These are phyloP conservation scores for Microctonus brassicae DNA, from an alignment of 2,888 invertebrate species.

Conservation along the genomic window DNA sequence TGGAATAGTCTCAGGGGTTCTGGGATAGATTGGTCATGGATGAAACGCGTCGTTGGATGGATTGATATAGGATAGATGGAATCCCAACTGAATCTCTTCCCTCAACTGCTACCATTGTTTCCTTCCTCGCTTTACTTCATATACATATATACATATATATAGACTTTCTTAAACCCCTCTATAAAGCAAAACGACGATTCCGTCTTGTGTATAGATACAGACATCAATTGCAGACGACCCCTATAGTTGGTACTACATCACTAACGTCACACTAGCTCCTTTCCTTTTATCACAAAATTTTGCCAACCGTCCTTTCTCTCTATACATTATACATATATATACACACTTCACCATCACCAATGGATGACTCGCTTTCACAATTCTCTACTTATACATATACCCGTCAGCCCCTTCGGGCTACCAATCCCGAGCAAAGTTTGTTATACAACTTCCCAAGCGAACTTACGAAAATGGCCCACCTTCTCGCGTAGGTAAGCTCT, in stretches of 20 bases:
- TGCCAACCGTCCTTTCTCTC: constrained; percentile 29
- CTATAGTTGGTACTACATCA: neutral
- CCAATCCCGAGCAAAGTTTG: constrained; percentile 69
- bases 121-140: constrained; percentile 26
- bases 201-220: neutral
- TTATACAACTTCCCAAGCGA: constrained; percentile 63
- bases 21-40: neutral
- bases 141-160: neutral
- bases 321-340: neutral
- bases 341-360: no score
- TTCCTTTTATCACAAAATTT: constrained; percentile 37
- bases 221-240: neutral
- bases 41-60: neutral
- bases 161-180: neutral
- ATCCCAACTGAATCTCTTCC: constrained; percentile 66
- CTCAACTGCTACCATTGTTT: constrained; percentile 41
- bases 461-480: constrained; percentile 30
- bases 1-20: neutral
- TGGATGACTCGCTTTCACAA: constrained; percentile 8
- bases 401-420: constrained; percentile 63
- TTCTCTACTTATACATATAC: constrained; percentile 25
- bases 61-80: constrained; percentile 54
- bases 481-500: constrained; percentile 34
- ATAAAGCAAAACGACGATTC: neutral
- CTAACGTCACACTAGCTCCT: constrained; percentile 18